These are phyloP conservation scores for Pollenia amentaria DNA, from an alignment of 2,888 invertebrate genomes.

Conservation along the genomic window DNA sequence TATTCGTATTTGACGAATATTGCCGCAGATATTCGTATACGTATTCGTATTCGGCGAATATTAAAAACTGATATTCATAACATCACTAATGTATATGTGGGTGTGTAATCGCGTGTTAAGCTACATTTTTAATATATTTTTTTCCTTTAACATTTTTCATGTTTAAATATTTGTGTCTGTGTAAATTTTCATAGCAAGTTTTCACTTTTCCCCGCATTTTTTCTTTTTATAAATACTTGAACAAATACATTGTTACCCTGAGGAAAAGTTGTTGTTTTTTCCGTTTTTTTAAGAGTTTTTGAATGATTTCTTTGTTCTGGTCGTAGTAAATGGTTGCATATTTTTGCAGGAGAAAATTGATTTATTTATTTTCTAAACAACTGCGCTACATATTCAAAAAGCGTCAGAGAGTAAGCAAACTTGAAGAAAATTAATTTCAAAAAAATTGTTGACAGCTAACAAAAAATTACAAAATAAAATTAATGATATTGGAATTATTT, in stretches of 20 bases:
- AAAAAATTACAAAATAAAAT: slow-evolving; percentile 64
- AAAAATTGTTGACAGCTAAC: slow-evolving; percentile 68
- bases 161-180: slow-evolving; percentile 3
- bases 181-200: slow-evolving; percentile 60
- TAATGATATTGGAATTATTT: slow-evolving; percentile 53
- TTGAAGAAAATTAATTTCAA: slow-evolving; percentile 15
- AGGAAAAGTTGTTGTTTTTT: slow-evolving; percentile 41
- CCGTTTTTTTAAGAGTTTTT: slow-evolving; percentile 3
- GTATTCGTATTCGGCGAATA: too few relatives aligned
- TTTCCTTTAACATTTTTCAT: neutral
- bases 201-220: slow-evolving; percentile 27
- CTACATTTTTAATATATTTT: slow-evolving; percentile 63
- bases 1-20: too few relatives aligned
- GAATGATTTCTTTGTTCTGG: slow-evolving; percentile 61
- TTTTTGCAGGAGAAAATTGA: slow-evolving; percentile 71
- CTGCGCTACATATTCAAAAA: slow-evolving; percentile 24
- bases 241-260: slow-evolving; percentile 5
- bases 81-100: slow-evolving; percentile 40
- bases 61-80: too few relatives aligned
- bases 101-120: slow-evolving; percentile 70
- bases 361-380: slow-evolving; percentile 72
- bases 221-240: slow-evolving; percentile 1
- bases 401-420: slow-evolving; percentile 23
- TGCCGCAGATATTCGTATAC: too few relatives aligned
- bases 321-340: slow-evolving; percentile 64